These are phyloP conservation scores for Vireo altiloquus DNA, from an alignment of 2,113 vertebrate species.

Conservation along the genomic window DNA sequence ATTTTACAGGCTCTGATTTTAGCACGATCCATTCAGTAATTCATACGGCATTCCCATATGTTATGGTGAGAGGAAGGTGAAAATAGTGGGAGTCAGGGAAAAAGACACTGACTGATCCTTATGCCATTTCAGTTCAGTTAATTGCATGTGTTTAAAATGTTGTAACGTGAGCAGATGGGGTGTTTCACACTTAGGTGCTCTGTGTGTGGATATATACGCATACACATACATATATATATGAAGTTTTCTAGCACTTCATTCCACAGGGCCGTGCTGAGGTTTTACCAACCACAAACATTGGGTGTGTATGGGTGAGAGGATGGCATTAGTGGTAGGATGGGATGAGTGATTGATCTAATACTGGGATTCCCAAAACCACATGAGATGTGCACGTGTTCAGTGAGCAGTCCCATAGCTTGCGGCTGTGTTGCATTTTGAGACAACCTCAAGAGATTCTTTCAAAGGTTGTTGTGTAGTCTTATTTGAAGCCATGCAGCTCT, in stretches of 20 bases:
- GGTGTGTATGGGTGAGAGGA: not conserved
- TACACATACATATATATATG: not conserved
- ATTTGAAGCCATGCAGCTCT: not conserved
- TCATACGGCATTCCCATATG: conserved; percentile 47
- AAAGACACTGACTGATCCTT: conserved; percentile 39
- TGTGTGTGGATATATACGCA: not conserved
- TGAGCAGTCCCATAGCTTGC: not conserved
- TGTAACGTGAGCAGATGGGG: conserved; percentile 55
- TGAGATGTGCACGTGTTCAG: fast-evolving
- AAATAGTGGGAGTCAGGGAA: not conserved
- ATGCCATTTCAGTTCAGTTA: conserved; percentile 36
- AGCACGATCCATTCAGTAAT: conserved; percentile 43
- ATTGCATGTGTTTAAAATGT: conserved; percentile 28
- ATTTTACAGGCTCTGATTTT: not conserved
- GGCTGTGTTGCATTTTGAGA: not conserved
- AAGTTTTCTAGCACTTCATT: not conserved
- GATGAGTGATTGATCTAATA: not conserved
- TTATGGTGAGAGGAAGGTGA: conserved; percentile 56
- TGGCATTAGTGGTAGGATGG: not conserved
- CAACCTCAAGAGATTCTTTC: not conserved
- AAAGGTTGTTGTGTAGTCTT: not conserved
- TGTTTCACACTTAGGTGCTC: conserved; percentile 20
- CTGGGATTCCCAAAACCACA: fast-evolving
- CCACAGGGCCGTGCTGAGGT: not conserved
- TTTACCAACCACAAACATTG: not conserved